Percentiles rank a stretch among this genome's conserved stretches.
Conservation (phyloP, 2,797 vertebrate genomes). For the Anguilla marmorata region DNA sequence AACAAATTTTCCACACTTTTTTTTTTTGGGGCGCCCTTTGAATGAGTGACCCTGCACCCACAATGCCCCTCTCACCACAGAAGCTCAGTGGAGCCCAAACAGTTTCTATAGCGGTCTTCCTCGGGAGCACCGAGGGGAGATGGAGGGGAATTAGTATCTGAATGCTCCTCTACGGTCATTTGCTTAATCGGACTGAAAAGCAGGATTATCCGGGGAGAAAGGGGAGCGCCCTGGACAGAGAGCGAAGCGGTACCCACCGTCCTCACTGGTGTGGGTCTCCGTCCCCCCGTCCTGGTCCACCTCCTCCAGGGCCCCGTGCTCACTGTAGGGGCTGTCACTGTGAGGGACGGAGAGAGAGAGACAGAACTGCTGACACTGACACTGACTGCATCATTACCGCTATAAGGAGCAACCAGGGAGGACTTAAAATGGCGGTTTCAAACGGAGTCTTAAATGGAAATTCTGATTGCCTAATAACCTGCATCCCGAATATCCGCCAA, state of each 20-base stretch:
- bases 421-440: neutral
- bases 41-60: neutral
- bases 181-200: neutral
- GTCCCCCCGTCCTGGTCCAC: slow-evolving; percentile 90
- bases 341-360: slow-evolving; percentile 22
- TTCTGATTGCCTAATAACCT: neutral
- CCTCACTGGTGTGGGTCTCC: slow-evolving; percentile 95
- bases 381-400: neutral
- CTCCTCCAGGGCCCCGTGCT: slow-evolving; percentile 92
- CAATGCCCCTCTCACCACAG: neutral
- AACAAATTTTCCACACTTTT: neutral
- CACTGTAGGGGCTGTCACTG: slow-evolving; percentile 97
- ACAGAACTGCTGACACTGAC: slow-evolving; percentile 58
- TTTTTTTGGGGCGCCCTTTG: neutral
- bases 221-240: neutral
- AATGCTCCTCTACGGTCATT: neutral
- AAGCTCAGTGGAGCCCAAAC: neutral
- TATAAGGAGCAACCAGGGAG: neutral
- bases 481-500: neutral
- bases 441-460: neutral
- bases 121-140: neutral
- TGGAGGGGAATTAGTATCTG: neutral
- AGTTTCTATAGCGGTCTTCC: neutral
- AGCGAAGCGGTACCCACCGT: slow-evolving; percentile 73
- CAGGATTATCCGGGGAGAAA: neutral